These are phyloP conservation scores for Acanthopagrus latus DNA, from an alignment of 2,797 vertebrate species.

Conservation along the genomic window DNA sequence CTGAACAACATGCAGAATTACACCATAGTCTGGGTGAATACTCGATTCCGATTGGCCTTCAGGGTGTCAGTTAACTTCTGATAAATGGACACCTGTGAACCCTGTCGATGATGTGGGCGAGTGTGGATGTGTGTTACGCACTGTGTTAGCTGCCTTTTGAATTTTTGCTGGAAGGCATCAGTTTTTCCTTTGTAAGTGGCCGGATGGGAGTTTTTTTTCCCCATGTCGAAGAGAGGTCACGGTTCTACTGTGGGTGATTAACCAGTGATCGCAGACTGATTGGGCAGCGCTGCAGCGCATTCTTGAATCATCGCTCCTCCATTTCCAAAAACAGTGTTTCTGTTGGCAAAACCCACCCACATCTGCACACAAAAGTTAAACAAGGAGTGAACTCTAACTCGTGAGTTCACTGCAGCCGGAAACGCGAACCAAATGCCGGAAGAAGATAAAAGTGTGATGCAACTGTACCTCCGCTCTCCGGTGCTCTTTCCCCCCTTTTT, in stretches of 20 bases:
- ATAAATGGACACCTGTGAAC: too few species aligned
- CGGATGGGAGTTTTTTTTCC: neutral
- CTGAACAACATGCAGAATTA: too few species aligned
- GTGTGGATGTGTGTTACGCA: too few species aligned
- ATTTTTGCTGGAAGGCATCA: neutral
- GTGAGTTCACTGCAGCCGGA: accelerated
- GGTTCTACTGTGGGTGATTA: neutral
- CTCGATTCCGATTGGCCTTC: too few species aligned
- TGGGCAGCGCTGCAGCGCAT: neutral
- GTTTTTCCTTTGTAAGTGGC: neutral
- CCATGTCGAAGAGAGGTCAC: neutral
- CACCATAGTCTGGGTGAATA: too few species aligned
- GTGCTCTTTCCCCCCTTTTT: neutral
- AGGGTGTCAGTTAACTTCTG: too few species aligned
- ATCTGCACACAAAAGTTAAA: neutral
- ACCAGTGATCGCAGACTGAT: neutral
- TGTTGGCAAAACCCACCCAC: neutral
- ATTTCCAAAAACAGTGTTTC: neutral
- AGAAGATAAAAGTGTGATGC: neutral
- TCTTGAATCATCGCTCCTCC: neutral
- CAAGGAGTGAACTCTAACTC: constrained; percentile 8
- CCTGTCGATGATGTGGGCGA: too few species aligned
- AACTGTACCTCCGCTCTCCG: neutral
- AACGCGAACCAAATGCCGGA: neutral
- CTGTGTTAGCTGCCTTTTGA: neutral